A percentile compares a stretch with the other conserved stretches of the same genome.
Evolutionary conservation across 2,888 invertebrate species (phyloP).

Genomic region (Harpalus rufipes): DNA sequence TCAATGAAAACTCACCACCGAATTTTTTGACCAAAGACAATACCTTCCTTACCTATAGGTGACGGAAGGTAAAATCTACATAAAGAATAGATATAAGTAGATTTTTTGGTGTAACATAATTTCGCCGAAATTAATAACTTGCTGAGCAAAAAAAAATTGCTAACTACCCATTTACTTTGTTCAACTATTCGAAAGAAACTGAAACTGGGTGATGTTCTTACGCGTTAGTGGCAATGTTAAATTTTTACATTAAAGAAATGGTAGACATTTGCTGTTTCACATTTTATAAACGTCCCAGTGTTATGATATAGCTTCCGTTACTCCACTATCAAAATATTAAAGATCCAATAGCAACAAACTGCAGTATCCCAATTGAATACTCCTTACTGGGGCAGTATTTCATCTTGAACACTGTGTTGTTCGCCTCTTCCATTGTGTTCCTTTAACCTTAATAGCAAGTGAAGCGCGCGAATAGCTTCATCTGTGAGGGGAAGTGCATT

Average conservation of each 20-base stretch:
- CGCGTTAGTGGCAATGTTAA: not conserved
- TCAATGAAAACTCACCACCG: no score
- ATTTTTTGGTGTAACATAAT: no score
- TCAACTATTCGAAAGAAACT: no score
- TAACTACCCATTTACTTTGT: no score
- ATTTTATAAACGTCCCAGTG: not conserved
- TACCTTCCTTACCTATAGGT: no score
- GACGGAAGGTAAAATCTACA: no score
- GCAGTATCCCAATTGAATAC: not conserved
- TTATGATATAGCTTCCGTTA: not conserved
- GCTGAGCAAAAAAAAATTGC: no score
- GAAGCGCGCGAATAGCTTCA: constrained; percentile 59
- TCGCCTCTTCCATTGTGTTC: constrained; percentile 52
- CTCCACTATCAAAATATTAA: not conserved
- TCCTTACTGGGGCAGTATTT: not conserved
- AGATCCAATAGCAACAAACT: constrained; percentile 5
- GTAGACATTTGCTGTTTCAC: not conserved
- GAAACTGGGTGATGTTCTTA: no score
- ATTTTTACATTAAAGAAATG: not conserved
- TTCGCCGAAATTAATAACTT: no score
- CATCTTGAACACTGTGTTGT: constrained; percentile 4
- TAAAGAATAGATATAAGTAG: no score
- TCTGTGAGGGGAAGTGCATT: constrained; percentile 59
- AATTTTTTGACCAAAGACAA: no score
- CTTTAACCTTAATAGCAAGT: constrained; percentile 60